Base-by-base conservation (phyloP, 2,113 vertebrate species). In the Brachypodius melanocephalos region DNA sequence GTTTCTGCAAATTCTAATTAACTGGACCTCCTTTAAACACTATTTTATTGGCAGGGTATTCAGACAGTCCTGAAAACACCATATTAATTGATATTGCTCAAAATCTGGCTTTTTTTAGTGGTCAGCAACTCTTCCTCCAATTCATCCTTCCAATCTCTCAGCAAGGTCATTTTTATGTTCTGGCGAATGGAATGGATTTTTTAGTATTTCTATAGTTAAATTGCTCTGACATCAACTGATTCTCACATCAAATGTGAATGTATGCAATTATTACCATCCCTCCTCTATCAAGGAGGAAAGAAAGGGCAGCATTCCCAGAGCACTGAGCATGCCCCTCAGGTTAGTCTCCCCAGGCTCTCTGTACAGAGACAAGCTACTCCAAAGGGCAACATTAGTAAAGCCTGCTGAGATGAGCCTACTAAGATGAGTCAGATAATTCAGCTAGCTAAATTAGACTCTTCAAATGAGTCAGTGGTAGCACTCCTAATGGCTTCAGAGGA, bases 401-500 rank as follows among this genome's bases (percentile, higher is more conserved):
- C 90, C 92, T 95, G 85, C 79, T 76, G 92, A 93, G 92, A 88
- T 73, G 63, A 93, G 21, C 79, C 82, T 92, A 40, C 82, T 84
- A 69, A 77, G 59, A 96, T 95, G 90, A 97, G 83, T 95, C 90
- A 95, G 79, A 92, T 95, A 67, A 93, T 95, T 95, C 83, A 77
- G 55, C 55, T 90, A 75, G 83, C 63, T 94, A 95, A 96, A 95
- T 96, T 92, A 97, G 67, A 92, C 67, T 85, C 45, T 85, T 96
- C 79, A 96, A 86, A 88, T 96, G 94, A 97, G 67, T 93, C 95
- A 95, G 92, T 93, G 75, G 85, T 92, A 96, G 54, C 68, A 84
- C 18, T 90, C 38, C 63, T 94, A 95, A 94, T 84, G 75, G 79
- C 80, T 94, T 92, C 94, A 94, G 85, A 96, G 90, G 83, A 88